phyloP scores from a whole-genome alignment of 1,140 invertebrate genomes.

The Asobara japonica region DNA sequence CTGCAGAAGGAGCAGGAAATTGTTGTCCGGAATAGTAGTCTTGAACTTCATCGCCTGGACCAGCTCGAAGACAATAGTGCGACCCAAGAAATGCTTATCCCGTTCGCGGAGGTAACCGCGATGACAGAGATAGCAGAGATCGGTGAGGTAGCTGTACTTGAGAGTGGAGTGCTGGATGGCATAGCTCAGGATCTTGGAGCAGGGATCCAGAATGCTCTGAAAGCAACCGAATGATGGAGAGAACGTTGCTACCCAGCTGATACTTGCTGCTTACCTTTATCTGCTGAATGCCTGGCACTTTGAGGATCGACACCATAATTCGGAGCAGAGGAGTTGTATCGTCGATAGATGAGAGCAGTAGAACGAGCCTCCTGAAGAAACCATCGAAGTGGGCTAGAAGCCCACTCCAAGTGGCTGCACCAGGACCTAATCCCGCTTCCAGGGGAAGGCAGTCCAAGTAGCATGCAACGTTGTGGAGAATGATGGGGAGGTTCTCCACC shows the following conservation, averaged over 20 bases:
- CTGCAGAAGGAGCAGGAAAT: conserved; percentile 91
- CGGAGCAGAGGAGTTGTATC: conserved; percentile 82
- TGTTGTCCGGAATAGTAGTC: conserved; percentile 90
- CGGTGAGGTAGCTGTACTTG: conserved; percentile 84
- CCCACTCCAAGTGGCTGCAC: conserved; percentile 77
- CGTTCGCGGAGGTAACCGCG: conserved; percentile 89
- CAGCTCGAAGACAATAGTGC: conserved; percentile 92
- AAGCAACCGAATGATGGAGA: too few relatives aligned
- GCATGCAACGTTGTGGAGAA: conserved; percentile 89
- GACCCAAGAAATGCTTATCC: conserved; percentile 90
- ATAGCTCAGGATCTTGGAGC: conserved; percentile 93
- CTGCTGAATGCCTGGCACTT: conserved; percentile 82
- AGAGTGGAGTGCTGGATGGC: conserved; percentile 89
- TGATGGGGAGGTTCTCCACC: conserved; percentile 76
- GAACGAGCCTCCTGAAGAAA: conserved; percentile 82
- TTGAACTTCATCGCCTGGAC: conserved; percentile 97
- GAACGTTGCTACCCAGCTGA: too few relatives aligned
- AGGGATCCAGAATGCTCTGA: conserved; percentile 89
- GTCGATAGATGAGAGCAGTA: conserved; percentile 78
- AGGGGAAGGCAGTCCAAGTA: conserved; percentile 93
- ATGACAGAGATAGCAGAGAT: conserved; percentile 90
- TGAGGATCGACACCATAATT: conserved; percentile 87
- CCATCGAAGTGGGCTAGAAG: conserved; percentile 85
- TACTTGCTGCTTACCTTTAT: conserved; percentile 73
- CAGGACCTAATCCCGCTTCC: conserved; percentile 79